These are phyloP conservation scores for Cyprinodon variegatus DNA, from an alignment of 2,113 vertebrate genomes.

Conservation along the genomic window DNA sequence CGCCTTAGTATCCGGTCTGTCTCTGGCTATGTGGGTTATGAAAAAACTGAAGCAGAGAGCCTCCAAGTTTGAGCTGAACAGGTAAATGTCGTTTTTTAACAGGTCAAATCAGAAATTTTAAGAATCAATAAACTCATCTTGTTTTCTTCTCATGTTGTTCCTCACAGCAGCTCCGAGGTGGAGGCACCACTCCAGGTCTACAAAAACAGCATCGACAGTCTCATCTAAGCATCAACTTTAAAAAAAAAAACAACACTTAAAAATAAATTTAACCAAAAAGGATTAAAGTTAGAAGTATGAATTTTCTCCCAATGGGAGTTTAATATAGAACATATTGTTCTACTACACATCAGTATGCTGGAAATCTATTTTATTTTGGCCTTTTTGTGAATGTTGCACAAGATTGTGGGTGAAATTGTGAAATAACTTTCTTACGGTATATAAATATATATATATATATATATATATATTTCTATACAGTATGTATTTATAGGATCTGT, in stretches of 20 bases:
- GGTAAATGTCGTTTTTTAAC: constrained; percentile 51
- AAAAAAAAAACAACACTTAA: not conserved
- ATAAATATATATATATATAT: not conserved
- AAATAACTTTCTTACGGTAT: constrained; percentile 27
- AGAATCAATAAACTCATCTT: constrained; percentile 7
- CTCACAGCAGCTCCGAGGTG: constrained; percentile 66
- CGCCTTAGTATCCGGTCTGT: constrained; percentile 35
- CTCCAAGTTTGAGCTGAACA: constrained; percentile 73
- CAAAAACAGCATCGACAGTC: constrained; percentile 76
- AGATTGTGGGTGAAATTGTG: constrained; percentile 25
- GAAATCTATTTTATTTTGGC: not conserved
- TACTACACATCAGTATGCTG: constrained; percentile 12
- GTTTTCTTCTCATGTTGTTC: constrained; percentile 16
- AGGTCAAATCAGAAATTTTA: not conserved
- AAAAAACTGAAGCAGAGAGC: constrained; percentile 62
- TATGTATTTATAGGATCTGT: constrained; percentile 46
- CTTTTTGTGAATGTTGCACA: constrained; percentile 18
- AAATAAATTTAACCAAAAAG: not conserved
- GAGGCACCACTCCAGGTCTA: constrained; percentile 66
- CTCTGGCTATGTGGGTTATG: constrained; percentile 59
- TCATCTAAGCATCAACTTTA: constrained; percentile 60
- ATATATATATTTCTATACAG: constrained; percentile 39
- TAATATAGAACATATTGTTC: constrained; percentile 73
- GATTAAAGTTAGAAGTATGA: not conserved
- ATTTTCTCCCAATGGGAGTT: constrained; percentile 67